Conservation (phyloP, 2,113 vertebrate genomes). For the Phalacrocorax pelagicus region DNA sequence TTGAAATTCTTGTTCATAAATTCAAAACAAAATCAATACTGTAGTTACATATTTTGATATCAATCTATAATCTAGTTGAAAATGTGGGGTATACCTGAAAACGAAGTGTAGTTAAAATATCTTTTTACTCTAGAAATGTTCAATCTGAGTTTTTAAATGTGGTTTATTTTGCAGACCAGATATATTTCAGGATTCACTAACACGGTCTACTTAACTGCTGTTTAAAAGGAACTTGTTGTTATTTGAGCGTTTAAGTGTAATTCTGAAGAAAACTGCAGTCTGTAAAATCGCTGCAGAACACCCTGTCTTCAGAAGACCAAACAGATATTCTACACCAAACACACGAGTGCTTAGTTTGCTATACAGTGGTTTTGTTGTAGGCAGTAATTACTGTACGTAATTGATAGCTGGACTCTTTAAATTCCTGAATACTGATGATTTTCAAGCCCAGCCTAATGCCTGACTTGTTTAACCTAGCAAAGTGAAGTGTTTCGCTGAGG, state of each 20-base stretch:
- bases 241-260: neutral
- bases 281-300: neutral
- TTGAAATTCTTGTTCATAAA: conserved; percentile 59
- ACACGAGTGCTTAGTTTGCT: neutral
- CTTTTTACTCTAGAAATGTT: neutral
- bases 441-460: neutral
- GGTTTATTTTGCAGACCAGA: neutral
- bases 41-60: neutral
- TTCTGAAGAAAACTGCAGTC: neutral
- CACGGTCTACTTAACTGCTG: neutral
- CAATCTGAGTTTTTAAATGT: neutral
- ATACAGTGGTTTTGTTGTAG: neutral
- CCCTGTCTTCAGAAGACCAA: neutral
- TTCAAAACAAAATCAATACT: conserved; percentile 35
- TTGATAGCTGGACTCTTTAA: neutral
- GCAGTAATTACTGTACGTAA: neutral
- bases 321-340: neutral
- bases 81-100: neutral
- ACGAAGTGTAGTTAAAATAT: neutral
- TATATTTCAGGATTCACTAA: neutral
- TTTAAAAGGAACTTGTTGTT: neutral
- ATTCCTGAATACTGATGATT: neutral
- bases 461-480: neutral
- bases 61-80: neutral
- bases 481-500: neutral